These are phyloP conservation scores for Siniperca knerii DNA, from an alignment of 2,113 vertebrate genomes.

Conservation along the genomic window DNA sequence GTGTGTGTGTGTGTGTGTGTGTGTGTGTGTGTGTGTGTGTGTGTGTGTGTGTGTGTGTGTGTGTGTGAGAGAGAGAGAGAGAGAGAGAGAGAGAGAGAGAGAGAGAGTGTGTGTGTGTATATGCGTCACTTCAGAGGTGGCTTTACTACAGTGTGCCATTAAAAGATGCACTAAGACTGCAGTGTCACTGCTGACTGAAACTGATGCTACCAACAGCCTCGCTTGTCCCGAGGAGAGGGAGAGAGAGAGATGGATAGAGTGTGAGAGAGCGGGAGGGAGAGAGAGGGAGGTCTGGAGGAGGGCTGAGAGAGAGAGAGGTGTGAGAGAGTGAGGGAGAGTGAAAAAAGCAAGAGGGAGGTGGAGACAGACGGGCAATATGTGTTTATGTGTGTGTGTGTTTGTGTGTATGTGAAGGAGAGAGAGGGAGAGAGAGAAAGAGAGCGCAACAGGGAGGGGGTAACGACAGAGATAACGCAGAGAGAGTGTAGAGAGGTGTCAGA, in stretches of 20 bases:
- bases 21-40: neutral
- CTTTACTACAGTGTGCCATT: slow-evolving; percentile 64
- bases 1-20: slow-evolving; percentile 18
- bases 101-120: neutral
- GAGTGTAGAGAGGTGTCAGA: slow-evolving; percentile 72
- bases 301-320: slow-evolving; percentile 30
- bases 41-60: too few relatives aligned
- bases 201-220: slow-evolving; percentile 77
- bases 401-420: neutral
- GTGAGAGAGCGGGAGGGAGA: neutral
- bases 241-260: slow-evolving; percentile 20
- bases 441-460: slow-evolving; percentile 59
- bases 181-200: slow-evolving; percentile 85
- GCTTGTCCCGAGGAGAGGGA: slow-evolving; percentile 44
- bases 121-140: slow-evolving; percentile 44
- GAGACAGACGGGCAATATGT: slow-evolving; percentile 36
- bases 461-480: slow-evolving; percentile 60
- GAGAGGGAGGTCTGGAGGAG: slow-evolving; percentile 20
- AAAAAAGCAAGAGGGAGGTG: slow-evolving; percentile 39
- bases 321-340: slow-evolving; percentile 24
- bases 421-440: slow-evolving; percentile 4
- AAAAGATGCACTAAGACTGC: slow-evolving; percentile 82
- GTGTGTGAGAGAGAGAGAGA: neutral
- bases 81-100: neutral
- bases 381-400: slow-evolving; percentile 13